Evolutionary conservation across 1,140 invertebrate genomes (phyloP).

Genomic region (Linepithema humile): DNA sequence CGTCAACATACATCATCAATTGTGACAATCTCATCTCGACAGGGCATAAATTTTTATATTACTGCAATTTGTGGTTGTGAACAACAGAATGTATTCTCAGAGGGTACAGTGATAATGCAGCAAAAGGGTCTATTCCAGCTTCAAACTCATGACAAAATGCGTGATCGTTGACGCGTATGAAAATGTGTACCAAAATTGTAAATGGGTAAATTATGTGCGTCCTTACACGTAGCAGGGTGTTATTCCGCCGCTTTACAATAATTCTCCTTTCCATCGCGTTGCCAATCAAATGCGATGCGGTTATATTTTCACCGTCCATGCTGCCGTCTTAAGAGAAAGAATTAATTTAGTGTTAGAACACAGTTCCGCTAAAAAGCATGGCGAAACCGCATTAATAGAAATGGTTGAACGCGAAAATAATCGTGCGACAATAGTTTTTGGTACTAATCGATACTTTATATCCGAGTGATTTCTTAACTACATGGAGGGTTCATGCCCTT

Average conservation of each 20-base stretch:
- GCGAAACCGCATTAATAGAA: not conserved
- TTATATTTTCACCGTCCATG: not conserved
- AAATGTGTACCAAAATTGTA: constrained; percentile 13
- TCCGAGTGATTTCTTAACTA: constrained; percentile 37
- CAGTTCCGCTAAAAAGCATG: not conserved
- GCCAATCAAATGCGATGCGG: constrained; percentile 19
- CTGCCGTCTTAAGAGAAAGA: not conserved
- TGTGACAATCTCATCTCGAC: constrained; percentile 62
- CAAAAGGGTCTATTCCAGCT: constrained; percentile 77
- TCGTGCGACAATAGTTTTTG: not conserved
- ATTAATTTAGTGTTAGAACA: not conserved
- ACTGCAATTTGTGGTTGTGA: constrained; percentile 62
- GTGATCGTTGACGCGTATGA: constrained; percentile 22
- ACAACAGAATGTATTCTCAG: constrained; percentile 65
- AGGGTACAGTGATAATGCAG: constrained; percentile 71
- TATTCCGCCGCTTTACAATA: constrained; percentile 44
- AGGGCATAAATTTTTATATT: constrained; percentile 67
- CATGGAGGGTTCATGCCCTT: not conserved
- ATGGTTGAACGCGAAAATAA: constrained; percentile 3
- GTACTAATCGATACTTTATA: constrained; percentile 35
- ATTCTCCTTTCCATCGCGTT: not conserved
- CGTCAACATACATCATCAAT: constrained; percentile 65
- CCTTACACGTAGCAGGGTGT: constrained; percentile 22
- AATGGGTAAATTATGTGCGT: not conserved
- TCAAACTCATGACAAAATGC: constrained; percentile 19